phyloP scores from a whole-genome alignment of 1,140 invertebrate species.

The Diuraphis noxia region DNA sequence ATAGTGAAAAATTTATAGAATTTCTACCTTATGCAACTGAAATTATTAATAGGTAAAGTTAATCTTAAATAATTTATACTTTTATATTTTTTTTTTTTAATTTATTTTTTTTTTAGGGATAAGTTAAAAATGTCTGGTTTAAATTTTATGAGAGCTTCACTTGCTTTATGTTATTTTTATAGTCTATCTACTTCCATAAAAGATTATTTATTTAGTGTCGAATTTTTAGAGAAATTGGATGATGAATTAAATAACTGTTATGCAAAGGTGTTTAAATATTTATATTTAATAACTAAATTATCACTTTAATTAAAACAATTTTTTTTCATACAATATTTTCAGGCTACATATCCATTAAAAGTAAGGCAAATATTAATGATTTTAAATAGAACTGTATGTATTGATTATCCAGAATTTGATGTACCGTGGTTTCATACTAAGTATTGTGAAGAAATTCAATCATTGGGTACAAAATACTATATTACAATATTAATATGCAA shows the following conservation, averaged over 20 bases:
- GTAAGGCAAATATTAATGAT: conserved; percentile 66
- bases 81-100: neutral
- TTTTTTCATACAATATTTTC: conserved; percentile 25
- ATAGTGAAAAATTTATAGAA: conserved; percentile 42
- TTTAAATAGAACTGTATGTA: conserved; percentile 67
- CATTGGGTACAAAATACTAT: conserved; percentile 55
- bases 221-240: conserved; percentile 59
- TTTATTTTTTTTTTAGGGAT: conserved; percentile 56
- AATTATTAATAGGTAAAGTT: conserved; percentile 55
- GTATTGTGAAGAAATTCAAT: conserved; percentile 62
- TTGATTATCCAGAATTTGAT: conserved; percentile 66
- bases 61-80: neutral
- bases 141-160: conserved; percentile 56
- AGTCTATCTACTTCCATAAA: conserved; percentile 57
- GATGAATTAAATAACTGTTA: conserved; percentile 57
- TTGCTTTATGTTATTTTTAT: conserved; percentile 58
- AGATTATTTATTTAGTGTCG: conserved; percentile 59
- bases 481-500: conserved; percentile 28
- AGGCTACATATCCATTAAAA: conserved; percentile 63
- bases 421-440: conserved; percentile 71
- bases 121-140: conserved; percentile 56
- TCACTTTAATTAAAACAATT: neutral
- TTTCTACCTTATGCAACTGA: conserved; percentile 54
- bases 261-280: conserved; percentile 56
- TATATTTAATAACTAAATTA: neutral